A percentile compares a stretch with the other conserved stretches of the same genome.
phyloP scores from a whole-genome alignment of 1,140 invertebrate species.

The Drosophila subpulchrella region DNA sequence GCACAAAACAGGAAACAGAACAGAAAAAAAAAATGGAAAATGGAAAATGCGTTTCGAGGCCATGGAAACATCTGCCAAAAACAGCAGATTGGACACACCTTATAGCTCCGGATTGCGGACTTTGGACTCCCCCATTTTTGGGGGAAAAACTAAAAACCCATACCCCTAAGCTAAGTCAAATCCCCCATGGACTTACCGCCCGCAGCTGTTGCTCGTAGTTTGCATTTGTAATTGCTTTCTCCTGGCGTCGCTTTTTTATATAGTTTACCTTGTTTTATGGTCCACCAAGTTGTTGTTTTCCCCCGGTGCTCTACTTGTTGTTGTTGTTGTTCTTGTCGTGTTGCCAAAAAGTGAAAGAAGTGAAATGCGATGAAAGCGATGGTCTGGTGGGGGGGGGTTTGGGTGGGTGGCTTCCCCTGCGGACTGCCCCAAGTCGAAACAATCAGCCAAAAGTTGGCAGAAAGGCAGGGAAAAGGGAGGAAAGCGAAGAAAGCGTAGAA shows the following conservation, averaged over 20 bases:
- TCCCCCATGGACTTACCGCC: conserved; percentile 4
- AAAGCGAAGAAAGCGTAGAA: conserved; percentile 5
- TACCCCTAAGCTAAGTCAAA: neutral
- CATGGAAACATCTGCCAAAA: conserved; percentile 16
- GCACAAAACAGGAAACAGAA: neutral
- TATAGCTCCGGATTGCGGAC: neutral
- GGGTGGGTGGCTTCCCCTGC: neutral
- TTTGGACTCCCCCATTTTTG: neutral
- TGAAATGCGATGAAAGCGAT: neutral
- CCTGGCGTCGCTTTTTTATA: conserved; percentile 49
- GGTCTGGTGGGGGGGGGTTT: neutral
- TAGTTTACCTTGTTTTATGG: conserved; percentile 71
- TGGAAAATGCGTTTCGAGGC: conserved; percentile 1
- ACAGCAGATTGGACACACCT: conserved; percentile 31
- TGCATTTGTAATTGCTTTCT: conserved; percentile 80
- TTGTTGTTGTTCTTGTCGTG: conserved; percentile 7
- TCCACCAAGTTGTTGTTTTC: conserved; percentile 60
- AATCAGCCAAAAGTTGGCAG: conserved; percentile 61
- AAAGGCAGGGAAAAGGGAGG: conserved; percentile 12
- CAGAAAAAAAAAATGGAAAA: neutral
- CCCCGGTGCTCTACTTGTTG: conserved; percentile 1
- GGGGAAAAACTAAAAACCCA: conserved; percentile 1
- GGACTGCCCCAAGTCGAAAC: conserved; percentile 37
- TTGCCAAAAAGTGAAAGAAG: conserved; percentile 16
- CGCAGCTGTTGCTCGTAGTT: conserved; percentile 73